Percentiles rank a stretch among this genome's conserved stretches.
phyloP scores from a whole-genome alignment of 2,888 invertebrate species.

The Macrosoma leucophasiata region DNA sequence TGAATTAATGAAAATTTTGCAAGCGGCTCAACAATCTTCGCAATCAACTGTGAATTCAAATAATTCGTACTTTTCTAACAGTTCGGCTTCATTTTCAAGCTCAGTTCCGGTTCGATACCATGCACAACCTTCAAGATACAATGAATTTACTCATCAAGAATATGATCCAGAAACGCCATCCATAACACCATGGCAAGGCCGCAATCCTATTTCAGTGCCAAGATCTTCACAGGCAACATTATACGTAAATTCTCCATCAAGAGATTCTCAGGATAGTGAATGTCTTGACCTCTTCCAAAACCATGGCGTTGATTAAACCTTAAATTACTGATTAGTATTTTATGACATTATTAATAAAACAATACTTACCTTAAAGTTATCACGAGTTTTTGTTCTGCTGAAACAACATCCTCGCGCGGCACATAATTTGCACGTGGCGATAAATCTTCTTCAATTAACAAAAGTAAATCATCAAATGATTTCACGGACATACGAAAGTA shows the following conservation, averaged over 20 bases:
- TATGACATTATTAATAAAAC: constrained; percentile 6
- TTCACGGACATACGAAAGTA: too few species aligned
- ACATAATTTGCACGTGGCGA: constrained; percentile 5
- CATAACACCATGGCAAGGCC: constrained; percentile 13
- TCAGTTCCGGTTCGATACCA: constrained; percentile 16
- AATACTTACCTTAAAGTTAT: constrained; percentile 9
- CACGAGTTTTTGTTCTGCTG: constrained; percentile 9
- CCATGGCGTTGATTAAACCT: too few species aligned
- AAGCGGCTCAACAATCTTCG: constrained; percentile 14
- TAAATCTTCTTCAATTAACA: constrained; percentile 6
- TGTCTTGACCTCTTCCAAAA: constrained; percentile 16
- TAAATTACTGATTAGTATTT: too few species aligned
- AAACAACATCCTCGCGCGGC: constrained; percentile 6
- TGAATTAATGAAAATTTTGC: constrained; percentile 19
- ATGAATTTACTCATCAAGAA: constrained; percentile 20
- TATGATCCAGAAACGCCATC: constrained; percentile 21
- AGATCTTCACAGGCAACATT: constrained; percentile 20
- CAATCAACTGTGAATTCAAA: constrained; percentile 15
- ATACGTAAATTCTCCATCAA: constrained; percentile 23
- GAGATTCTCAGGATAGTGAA: constrained; percentile 17
- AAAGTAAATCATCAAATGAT: too few species aligned
- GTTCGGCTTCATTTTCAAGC: constrained; percentile 15
- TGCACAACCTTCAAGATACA: constrained; percentile 18
- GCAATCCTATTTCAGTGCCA: constrained; percentile 16
- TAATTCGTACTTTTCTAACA: constrained; percentile 11